Evolutionary conservation across 2,888 invertebrate genomes (phyloP), one percentile per base, ranked within the genome.

Genomic region (Sesia apiformis): DNA sequence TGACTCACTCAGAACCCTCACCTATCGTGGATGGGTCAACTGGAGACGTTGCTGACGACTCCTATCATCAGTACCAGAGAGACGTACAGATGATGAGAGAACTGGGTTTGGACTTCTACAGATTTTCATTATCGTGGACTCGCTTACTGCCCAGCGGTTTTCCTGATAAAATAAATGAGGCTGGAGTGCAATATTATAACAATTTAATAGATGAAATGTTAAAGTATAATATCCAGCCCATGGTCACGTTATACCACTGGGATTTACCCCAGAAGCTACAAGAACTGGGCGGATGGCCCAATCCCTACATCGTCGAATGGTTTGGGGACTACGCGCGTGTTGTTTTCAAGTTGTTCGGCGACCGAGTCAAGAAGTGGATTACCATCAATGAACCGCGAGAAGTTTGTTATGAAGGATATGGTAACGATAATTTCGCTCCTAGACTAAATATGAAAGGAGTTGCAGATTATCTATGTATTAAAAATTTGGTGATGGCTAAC

Each of bases 131-230:
- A 4, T 51, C 51, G 2, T 51, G 51, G 51, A 6, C 51, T 7
- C 38, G 58, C 6, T n/a, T 58, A 38, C 39, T 58, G n/a, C 58
- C 56, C 4, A 51, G 38, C 38, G 56, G 58, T 49, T 86, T 88
- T 54, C 67, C 84, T 0, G 81, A 90, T 53, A 64, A 78, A n/a
- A 74, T 92, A 6, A 94, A 93, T 66, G 71, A 87, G 63, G 85
- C 65, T 3, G 94, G 92, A 5, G 82, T 94, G 4, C 74, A 88
- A 49, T 93, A 93, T 72, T 94, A 94, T 72, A 91, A 92, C 60
- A 79, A 87, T 57, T 68, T 93, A 2, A 91, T 93, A 50, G 76
- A 93, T 63, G 91, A 90, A 65, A 78, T 94, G 53, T 60, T 92
- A 3, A 86, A 78, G 38, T 90, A 90, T 60, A 90, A 88, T 41